phyloP scores from a whole-genome alignment of 2,113 vertebrate species.

The Trogon melanurus region DNA sequence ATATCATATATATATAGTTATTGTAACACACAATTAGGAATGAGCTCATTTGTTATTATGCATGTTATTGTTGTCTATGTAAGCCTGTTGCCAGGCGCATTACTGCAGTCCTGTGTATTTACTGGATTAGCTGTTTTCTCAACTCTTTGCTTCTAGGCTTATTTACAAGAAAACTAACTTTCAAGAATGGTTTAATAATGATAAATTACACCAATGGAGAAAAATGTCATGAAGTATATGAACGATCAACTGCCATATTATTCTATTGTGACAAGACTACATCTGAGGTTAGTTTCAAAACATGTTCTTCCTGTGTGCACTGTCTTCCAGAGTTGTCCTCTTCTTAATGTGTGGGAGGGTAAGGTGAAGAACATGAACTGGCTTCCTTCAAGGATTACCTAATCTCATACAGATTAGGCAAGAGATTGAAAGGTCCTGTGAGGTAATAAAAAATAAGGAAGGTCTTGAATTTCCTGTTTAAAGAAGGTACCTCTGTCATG shows the following conservation, averaged over 20 bases:
- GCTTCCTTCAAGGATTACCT: not conserved
- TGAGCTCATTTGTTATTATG: not conserved
- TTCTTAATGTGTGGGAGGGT: not conserved
- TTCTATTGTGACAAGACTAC: conserved; percentile 88
- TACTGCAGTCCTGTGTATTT: not conserved
- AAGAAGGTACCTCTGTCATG: not conserved
- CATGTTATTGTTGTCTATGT: not conserved
- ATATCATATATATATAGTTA: fast-evolving
- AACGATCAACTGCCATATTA: conserved; percentile 88
- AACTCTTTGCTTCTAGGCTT: conserved; percentile 77
- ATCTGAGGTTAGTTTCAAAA: conserved; percentile 77
- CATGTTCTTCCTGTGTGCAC: not conserved
- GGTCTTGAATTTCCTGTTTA: not conserved
- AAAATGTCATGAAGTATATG: conserved; percentile 86
- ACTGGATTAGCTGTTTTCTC: not conserved
- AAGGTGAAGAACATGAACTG: not conserved
- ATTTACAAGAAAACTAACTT: conserved; percentile 82
- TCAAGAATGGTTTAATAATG: conserved; percentile 88
- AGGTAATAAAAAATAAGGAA: not conserved
- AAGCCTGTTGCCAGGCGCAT: not conserved
- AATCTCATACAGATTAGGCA: not conserved
- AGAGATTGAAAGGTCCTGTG: not conserved
- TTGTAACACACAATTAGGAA: not conserved
- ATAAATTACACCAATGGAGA: conserved; percentile 92
- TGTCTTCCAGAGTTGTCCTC: not conserved